Evolutionary conservation across 23 tunicate genomes (phyloP).

Genomic region (Ascidia mentula): DNA sequence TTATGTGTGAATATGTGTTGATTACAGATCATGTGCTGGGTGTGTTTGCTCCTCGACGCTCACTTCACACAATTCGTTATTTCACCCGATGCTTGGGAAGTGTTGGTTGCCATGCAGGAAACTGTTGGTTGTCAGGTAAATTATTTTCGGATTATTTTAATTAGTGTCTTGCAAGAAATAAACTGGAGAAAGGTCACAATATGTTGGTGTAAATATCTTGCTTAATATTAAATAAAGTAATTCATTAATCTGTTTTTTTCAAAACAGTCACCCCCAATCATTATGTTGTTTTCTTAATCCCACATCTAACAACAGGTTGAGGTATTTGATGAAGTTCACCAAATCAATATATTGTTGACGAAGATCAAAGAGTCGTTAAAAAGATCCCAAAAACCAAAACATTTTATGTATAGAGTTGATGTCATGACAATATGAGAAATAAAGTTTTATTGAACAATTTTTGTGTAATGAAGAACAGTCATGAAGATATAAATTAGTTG

Average conservation of each 20-base stretch:
- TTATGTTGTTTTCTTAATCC: too few relatives aligned
- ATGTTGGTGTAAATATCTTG: too few relatives aligned
- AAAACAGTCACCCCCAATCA: too few relatives aligned
- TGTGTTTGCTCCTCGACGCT: slow-evolving; percentile 24
- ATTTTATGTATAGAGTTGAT: slow-evolving; percentile 29
- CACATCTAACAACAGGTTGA: too few relatives aligned
- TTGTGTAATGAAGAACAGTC: too few relatives aligned
- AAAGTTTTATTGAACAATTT: neutral
- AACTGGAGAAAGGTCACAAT: too few relatives aligned
- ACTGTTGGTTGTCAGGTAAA: slow-evolving; percentile 15
- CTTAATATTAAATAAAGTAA: neutral
- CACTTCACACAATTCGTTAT: slow-evolving; percentile 33
- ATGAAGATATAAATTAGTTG: too few relatives aligned
- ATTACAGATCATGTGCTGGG: slow-evolving; percentile 17
- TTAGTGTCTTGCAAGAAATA: too few relatives aligned
- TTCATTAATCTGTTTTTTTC: neutral
- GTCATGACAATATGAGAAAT: slow-evolving; percentile 14
- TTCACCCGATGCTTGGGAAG: slow-evolving; percentile 20
- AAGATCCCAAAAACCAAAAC: neutral
- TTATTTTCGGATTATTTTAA: too few relatives aligned
- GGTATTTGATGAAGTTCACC: slow-evolving; percentile 5
- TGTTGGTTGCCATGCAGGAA: slow-evolving; percentile 18
- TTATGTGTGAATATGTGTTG: too few relatives aligned
- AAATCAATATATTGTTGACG: slow-evolving; percentile 10
- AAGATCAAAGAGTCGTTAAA: neutral